Evolutionary conservation across 2,888 invertebrate genomes (phyloP).

Genomic region (Meloe dianella): DNA sequence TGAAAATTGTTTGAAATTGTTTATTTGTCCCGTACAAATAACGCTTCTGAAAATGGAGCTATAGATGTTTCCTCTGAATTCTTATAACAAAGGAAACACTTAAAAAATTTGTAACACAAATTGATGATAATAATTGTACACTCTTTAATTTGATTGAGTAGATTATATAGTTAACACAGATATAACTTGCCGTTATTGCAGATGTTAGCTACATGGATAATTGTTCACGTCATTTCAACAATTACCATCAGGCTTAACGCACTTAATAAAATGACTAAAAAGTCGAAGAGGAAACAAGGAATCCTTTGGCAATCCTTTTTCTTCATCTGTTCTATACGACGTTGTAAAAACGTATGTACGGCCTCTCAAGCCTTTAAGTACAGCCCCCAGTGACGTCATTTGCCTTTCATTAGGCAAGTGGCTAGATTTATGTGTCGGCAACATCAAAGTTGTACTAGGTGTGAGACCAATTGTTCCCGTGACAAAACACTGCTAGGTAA

Average conservation of each 20-base stretch:
- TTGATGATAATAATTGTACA: no score
- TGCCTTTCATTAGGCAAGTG: slow-evolving; percentile 61
- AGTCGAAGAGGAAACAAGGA: neutral
- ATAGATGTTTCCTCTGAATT: neutral
- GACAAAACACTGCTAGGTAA: slow-evolving; percentile 62
- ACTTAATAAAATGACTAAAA: neutral
- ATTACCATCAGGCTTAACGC: neutral
- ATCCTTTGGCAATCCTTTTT: neutral
- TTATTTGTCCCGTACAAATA: neutral
- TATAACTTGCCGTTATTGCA: neutral
- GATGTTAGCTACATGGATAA: slow-evolving; percentile 1
- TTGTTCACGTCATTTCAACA: neutral
- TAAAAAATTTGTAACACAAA: no score
- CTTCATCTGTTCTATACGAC: neutral
- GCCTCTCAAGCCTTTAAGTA: slow-evolving; percentile 26
- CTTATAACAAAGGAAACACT: no score
- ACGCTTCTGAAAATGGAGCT: neutral
- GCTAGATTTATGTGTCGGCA: slow-evolving; percentile 61
- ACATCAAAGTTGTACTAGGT: slow-evolving; percentile 60
- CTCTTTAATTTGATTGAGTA: no score
- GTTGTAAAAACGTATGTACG: slow-evolving; percentile 33
- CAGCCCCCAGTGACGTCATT: slow-evolving; percentile 49
- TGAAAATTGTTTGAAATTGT: neutral
- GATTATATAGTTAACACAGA: neutral
- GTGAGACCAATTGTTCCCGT: slow-evolving; percentile 63